Base-by-base conservation (phyloP, 2,888 invertebrate species). In the Ernsta delagoae region DNA sequence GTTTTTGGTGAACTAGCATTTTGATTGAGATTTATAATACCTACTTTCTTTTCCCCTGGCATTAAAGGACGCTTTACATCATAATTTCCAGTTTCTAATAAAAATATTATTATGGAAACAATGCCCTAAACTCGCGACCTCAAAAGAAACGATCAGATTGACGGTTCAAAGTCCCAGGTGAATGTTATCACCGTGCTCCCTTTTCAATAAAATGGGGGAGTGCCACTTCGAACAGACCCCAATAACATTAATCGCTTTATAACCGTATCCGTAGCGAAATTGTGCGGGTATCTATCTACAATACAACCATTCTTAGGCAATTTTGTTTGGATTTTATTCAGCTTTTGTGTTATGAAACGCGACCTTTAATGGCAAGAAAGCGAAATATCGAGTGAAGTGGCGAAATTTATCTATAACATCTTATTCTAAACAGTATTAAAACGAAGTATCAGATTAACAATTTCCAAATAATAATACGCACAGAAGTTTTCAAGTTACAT, bases 211-310 rank as follows among this genome's bases (percentile, higher is more conserved):
- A 66, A 60, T 60, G 53, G 54, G 31, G 45, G 43, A 60, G 53
- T 41, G 43, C 12, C 43, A 11, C 43, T 43, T 43, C 43, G 11
- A 43, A 43, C 11, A 43, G 53, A 39, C 36, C 53, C 53, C 64
- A 56, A 64, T 64, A 61, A 60, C 66, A 67, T 67, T 67, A 67
- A 67, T 60, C 45, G 60, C 36, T 67, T 39, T 61, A 67, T 67
- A 66, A 60, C 45, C 39, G 39, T 39, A 39, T 39, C 54, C 60
- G 66, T 59, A 60, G 66, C 16, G 43, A 54, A 60, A 66, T 60
- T 67, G 60, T 61, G 34, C 60, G 60, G 59, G 60, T 16, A 54
- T 61, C 34, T 59, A 7, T 61, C 34, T n/a, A 59, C 50, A 53
- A 59, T 43, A 41, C 11, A 31, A 34, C 43, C 24, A n/a, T 67